These are phyloP conservation scores for Sciurus vulgaris DNA, from an alignment of 2,797 vertebrate species.

Conservation along the genomic window DNA sequence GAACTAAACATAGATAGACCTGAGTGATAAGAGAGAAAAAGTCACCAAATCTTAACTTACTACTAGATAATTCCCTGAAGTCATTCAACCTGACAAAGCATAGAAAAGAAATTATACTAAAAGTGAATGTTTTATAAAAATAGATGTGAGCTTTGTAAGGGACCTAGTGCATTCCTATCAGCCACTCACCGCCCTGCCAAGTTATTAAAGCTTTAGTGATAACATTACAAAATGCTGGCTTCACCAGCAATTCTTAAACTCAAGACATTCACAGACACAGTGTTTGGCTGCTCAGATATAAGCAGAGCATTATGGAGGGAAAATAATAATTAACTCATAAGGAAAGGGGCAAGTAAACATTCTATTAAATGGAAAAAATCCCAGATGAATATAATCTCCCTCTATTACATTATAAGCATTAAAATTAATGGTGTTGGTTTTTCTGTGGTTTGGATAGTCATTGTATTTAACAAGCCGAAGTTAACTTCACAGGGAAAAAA, in stretches of 20 bases:
- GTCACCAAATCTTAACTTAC: slow-evolving; percentile 15
- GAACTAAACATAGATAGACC: background rate
- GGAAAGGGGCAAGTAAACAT: slow-evolving; percentile 76
- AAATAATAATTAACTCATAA: slow-evolving; percentile 81
- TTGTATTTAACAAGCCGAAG: slow-evolving; percentile 82
- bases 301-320: slow-evolving; percentile 59
- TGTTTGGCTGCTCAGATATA: slow-evolving; percentile 64
- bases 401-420: slow-evolving; percentile 74
- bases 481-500: slow-evolving; percentile 81
- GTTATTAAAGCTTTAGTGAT: slow-evolving; percentile 40
- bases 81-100: slow-evolving; percentile 38
- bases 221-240: slow-evolving; percentile 13
- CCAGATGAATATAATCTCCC: slow-evolving; percentile 77
- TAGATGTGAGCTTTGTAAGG: background rate
- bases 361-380: slow-evolving; percentile 71
- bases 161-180: background rate
- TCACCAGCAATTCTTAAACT: slow-evolving; percentile 48
- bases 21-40: background rate
- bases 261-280: slow-evolving; percentile 65
- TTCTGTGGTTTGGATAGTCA: slow-evolving; percentile 69
- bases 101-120: slow-evolving; percentile 42
- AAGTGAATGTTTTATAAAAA: slow-evolving; percentile 54
- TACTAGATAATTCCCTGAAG: slow-evolving; percentile 35
- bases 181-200: background rate
- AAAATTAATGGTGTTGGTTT: slow-evolving; percentile 80